These are phyloP conservation scores for Mycteria americana DNA, from an alignment of 2,797 vertebrate species.

Conservation along the genomic window DNA sequence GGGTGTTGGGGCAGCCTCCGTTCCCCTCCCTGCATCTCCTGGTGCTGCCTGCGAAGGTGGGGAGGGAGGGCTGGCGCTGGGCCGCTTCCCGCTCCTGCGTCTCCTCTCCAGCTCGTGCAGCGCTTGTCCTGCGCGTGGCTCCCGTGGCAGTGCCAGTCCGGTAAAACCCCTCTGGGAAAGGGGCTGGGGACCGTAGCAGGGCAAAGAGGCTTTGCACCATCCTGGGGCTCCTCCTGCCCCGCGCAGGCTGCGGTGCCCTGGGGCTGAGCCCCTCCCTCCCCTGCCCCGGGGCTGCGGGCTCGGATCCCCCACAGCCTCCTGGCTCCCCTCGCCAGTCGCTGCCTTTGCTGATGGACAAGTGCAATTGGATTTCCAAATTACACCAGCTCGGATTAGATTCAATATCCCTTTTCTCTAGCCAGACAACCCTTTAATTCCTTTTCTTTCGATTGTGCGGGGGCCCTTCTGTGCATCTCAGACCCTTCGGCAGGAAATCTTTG, in stretches of 20 bases:
- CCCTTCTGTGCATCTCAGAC: background rate
- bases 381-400: background rate
- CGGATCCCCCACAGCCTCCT: accelerated
- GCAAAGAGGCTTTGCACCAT: accelerated
- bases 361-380: slow-evolving; percentile 50
- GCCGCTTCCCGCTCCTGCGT: background rate
- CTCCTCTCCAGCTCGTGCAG: accelerated
- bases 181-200: background rate
- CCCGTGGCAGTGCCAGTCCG: accelerated
- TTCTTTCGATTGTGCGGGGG: slow-evolving; percentile 25
- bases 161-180: background rate
- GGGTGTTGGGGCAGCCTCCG: accelerated
- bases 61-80: no score
- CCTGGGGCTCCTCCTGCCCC: background rate
- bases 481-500: slow-evolving; percentile 45
- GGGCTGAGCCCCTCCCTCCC: background rate
- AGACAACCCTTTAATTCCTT: slow-evolving; percentile 36
- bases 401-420: slow-evolving; percentile 18
- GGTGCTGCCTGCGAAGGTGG: accelerated
- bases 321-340: background rate
- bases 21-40: background rate
- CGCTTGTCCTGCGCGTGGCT: accelerated
- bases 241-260: accelerated
- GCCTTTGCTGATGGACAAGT: background rate
- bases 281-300: background rate